A percentile compares a stretch with the other conserved stretches of the same genome.
Conservation (phyloP, 2,888 invertebrate genomes). For the Dyspetes luteomarginatus region DNA sequence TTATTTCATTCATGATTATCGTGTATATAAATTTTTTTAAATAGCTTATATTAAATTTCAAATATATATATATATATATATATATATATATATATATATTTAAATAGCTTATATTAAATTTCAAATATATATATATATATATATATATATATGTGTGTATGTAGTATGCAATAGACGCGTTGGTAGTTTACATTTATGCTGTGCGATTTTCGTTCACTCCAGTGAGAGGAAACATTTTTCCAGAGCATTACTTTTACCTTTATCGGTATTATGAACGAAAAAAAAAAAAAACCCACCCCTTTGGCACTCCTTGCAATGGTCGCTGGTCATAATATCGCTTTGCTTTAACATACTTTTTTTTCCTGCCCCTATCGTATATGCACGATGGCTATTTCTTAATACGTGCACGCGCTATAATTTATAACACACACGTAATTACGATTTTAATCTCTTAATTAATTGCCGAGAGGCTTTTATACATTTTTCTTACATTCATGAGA, state of each 20-base stretch:
- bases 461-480: constrained; percentile 46
- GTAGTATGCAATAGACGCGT: too few species aligned
- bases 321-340: constrained; percentile 25
- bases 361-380: constrained; percentile 48
- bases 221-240: constrained; percentile 76
- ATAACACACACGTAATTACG: constrained; percentile 51
- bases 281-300: constrained; percentile 44
- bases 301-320: constrained; percentile 31
- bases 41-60: neutral
- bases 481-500: constrained; percentile 6
- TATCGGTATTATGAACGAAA: constrained; percentile 75
- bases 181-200: too few species aligned
- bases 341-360: constrained; percentile 32
- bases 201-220: neutral
- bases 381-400: constrained; percentile 65
- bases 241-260: constrained; percentile 78
- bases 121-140: too few species aligned
- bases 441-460: constrained; percentile 70
- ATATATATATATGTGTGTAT: too few species aligned
- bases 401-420: constrained; percentile 62
- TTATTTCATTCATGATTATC: neutral
- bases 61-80: neutral
- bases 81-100: neutral
- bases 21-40: neutral
- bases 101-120: neutral